Conservation (phyloP, 1,140 invertebrate genomes). For the Rhizoglyphus robini region DNA sequence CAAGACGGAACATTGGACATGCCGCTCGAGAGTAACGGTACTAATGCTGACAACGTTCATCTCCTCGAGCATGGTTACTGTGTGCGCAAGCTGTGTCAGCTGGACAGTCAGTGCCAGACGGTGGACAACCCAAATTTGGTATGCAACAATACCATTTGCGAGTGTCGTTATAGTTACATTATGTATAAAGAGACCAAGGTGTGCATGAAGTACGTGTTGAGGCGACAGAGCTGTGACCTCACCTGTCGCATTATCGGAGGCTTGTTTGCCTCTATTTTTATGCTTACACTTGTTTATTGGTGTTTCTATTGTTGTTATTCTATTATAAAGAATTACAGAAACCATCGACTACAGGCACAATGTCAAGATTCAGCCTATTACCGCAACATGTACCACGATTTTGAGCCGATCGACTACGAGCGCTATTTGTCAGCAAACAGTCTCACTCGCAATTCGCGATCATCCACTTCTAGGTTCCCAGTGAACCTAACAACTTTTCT, state of each 20-base stretch:
- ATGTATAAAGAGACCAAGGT: background rate
- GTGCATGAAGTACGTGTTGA: background rate
- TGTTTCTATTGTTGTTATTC: conserved; percentile 19
- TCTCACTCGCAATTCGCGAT: background rate
- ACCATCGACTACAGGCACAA: background rate
- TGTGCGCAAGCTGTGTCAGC: background rate
- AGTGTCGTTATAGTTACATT: conserved; percentile 7
- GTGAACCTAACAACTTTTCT: background rate
- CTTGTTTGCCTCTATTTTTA: conserved; percentile 17
- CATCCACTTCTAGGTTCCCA: background rate
- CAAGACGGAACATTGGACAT: no score
- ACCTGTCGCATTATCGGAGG: conserved; percentile 16
- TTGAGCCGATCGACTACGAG: background rate
- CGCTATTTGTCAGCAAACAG: background rate
- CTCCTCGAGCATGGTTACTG: background rate
- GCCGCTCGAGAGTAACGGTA: no score
- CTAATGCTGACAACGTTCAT: no score
- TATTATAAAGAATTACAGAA: conserved; percentile 7
- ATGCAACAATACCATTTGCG: conserved; percentile 18
- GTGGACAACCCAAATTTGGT: conserved; percentile 11
- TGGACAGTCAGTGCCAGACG: background rate
- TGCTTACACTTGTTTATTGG: conserved; percentile 17
- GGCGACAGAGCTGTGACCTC: conserved; percentile 15
- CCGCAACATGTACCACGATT: background rate
- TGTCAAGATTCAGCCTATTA: background rate